Evolutionary conservation across 2,113 vertebrate species (phyloP).

Genomic region (Phasianus colchicus): DNA sequence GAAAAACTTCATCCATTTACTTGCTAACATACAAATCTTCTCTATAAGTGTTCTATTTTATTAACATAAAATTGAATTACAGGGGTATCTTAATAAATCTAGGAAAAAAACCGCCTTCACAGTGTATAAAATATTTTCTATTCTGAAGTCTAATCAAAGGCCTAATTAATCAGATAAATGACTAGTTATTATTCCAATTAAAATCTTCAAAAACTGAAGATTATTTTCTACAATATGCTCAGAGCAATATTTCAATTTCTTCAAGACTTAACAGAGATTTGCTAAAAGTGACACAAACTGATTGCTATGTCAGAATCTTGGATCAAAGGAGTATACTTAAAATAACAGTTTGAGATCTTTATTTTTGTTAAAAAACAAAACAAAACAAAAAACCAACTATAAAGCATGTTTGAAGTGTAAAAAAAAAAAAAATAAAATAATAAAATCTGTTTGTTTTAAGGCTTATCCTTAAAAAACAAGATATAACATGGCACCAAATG

Average conservation of each 20-base stretch:
- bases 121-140: neutral
- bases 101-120: neutral
- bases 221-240: neutral
- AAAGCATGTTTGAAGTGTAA: neutral
- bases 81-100: neutral
- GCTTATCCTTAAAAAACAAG: neutral
- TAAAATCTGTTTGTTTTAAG: neutral
- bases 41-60: constrained; percentile 30
- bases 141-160: constrained; percentile 27
- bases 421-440: neutral
- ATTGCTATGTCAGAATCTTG: neutral
- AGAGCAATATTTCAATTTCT: neutral
- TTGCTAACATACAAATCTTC: neutral
- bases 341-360: neutral
- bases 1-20: neutral
- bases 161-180: constrained; percentile 42
- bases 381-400: neutral
- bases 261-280: neutral
- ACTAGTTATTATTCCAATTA: constrained; percentile 9
- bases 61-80: neutral
- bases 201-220: constrained; percentile 8
- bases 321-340: neutral
- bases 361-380: neutral
- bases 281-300: neutral
- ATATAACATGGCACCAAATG: neutral